phyloP scores from a whole-genome alignment of 2,888 invertebrate species.

The Volucella inflata region DNA sequence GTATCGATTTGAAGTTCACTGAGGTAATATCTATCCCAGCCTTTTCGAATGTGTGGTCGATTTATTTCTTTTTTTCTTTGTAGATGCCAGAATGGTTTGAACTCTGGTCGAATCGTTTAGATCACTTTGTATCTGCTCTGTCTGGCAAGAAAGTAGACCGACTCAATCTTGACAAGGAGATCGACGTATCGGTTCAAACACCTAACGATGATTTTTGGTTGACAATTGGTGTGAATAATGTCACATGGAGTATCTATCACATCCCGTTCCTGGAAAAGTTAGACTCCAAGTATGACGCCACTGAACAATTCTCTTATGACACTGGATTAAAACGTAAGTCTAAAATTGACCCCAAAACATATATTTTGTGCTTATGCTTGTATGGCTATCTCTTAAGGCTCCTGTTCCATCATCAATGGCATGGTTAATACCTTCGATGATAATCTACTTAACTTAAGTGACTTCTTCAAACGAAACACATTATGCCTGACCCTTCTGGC shows the following conservation, averaged over 20 bases:
- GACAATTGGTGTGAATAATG: slow-evolving; percentile 81
- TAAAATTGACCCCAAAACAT: too few relatives aligned
- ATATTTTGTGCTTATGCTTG: not conserved
- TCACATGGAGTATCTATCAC: slow-evolving; percentile 82
- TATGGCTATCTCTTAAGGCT: slow-evolving; percentile 77
- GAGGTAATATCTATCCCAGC: slow-evolving; percentile 78
- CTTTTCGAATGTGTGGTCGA: too few relatives aligned
- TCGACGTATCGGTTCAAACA: slow-evolving; percentile 81
- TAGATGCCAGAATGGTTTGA: slow-evolving; percentile 83
- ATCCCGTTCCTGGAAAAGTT: slow-evolving; percentile 82
- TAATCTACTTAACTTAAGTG: slow-evolving; percentile 80
- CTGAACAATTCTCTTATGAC: slow-evolving; percentile 82
- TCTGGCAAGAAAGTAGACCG: slow-evolving; percentile 81
- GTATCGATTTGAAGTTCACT: slow-evolving; percentile 81
- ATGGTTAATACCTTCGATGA: slow-evolving; percentile 83
- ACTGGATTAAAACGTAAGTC: slow-evolving; percentile 81
- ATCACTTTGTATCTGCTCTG: slow-evolving; percentile 82
- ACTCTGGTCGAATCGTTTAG: slow-evolving; percentile 81
- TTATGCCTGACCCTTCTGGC: slow-evolving; percentile 81
- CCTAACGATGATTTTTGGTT: slow-evolving; percentile 82
- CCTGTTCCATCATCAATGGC: slow-evolving; percentile 83
- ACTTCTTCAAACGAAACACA: slow-evolving; percentile 77
- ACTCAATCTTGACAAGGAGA: slow-evolving; percentile 81
- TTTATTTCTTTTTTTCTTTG: not conserved
- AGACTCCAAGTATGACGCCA: slow-evolving; percentile 83